Percentiles rank a stretch among this genome's conserved stretches.
Conservation (phyloP, 1,140 invertebrate genomes). For the Platyura marginata region DNA sequence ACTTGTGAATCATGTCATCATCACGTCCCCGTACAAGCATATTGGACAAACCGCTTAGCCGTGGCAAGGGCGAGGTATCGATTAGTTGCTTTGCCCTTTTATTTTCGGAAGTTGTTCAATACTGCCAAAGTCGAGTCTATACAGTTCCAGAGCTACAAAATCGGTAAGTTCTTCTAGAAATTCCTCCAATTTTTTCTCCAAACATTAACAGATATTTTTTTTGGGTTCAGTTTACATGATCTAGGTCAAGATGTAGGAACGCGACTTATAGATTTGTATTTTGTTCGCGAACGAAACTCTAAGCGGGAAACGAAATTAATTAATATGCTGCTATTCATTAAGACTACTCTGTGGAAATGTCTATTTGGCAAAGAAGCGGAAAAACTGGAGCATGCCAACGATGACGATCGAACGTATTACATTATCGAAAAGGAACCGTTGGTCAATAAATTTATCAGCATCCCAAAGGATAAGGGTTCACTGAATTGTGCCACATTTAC, state of each 20-base stretch:
- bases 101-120: conserved; percentile 96
- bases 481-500: conserved; percentile 97
- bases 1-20: conserved; percentile 17
- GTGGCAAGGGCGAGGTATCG: conserved; percentile 82
- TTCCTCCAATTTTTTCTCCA: neutral
- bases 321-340: conserved; percentile 90
- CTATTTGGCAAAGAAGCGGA: conserved; percentile 97
- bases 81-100: conserved; percentile 86
- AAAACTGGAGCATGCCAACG: conserved; percentile 95
- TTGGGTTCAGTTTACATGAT: conserved; percentile 57
- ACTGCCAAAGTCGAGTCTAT: conserved; percentile 89
- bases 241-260: conserved; percentile 90
- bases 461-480: conserved; percentile 93
- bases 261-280: conserved; percentile 82
- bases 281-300: conserved; percentile 79
- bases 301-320: conserved; percentile 92
- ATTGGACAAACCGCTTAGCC: conserved; percentile 78
- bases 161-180: conserved; percentile 13
- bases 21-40: conserved; percentile 55
- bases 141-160: conserved; percentile 83
- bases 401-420: conserved; percentile 94
- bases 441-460: conserved; percentile 91
- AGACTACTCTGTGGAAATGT: conserved; percentile 93
- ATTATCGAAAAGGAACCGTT: conserved; percentile 97
- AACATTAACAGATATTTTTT: neutral